These are phyloP conservation scores for Rhingia rostrata DNA, from an alignment of 2,888 invertebrate species.

Conservation along the genomic window DNA sequence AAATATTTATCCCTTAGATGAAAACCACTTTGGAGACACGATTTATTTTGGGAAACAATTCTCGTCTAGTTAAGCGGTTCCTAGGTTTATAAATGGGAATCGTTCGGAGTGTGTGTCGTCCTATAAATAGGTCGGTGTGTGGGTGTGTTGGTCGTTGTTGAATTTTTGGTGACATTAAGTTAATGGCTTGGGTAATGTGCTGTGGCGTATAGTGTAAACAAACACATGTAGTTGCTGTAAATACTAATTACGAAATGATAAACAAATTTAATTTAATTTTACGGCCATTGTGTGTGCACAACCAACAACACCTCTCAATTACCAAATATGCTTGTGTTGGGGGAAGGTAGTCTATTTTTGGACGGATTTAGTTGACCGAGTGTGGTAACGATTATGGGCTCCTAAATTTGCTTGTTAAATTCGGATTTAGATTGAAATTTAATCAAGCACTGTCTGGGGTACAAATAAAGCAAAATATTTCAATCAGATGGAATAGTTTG, in stretches of 20 bases:
- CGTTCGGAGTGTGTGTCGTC: neutral
- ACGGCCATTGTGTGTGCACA: slow-evolving; percentile 2
- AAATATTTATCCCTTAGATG: slow-evolving; percentile 52
- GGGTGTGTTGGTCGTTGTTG: neutral
- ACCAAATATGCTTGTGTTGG: neutral
- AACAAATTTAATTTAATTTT: slow-evolving; percentile 42
- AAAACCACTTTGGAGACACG: neutral
- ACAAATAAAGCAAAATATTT: no score
- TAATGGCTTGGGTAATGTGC: slow-evolving; percentile 41
- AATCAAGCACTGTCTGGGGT: no score
- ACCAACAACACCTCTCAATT: slow-evolving; percentile 7
- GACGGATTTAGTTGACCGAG: slow-evolving; percentile 11
- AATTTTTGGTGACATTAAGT: slow-evolving; percentile 28
- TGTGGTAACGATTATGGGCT: slow-evolving; percentile 16
- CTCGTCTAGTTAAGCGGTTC: slow-evolving; percentile 2
- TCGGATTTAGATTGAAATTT: no score
- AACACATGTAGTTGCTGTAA: slow-evolving; percentile 13
- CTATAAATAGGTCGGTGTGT: slow-evolving; percentile 24
- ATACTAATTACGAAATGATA: slow-evolving; percentile 49
- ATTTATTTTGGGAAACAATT: slow-evolving; percentile 3
- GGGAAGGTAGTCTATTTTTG: neutral
- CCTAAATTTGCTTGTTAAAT: neutral
- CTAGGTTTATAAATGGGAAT: neutral
- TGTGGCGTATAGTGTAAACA: slow-evolving; percentile 27
- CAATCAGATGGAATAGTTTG: no score